Conservation (phyloP, 92 coral and sea anemone genomes). For the Heliopora coerulea region DNA sequence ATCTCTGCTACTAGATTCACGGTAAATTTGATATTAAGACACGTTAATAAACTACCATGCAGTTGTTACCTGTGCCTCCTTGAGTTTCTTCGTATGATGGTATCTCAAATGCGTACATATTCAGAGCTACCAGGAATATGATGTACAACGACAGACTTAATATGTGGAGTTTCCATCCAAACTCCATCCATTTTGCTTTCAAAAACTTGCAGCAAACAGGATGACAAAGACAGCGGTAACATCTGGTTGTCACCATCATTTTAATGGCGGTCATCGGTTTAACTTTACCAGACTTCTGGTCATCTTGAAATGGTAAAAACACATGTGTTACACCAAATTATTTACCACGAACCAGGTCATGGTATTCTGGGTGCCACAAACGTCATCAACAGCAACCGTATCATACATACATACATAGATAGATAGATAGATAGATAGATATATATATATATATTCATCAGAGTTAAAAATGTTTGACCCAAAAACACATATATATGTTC, state of each 20-base stretch:
- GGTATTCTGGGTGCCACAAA: too few relatives aligned
- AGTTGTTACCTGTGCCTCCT: neutral
- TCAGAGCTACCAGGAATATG: slow-evolving; percentile 19
- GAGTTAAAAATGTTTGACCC: too few relatives aligned
- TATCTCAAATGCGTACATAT: slow-evolving; percentile 22
- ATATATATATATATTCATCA: too few relatives aligned
- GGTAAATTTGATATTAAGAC: too few relatives aligned
- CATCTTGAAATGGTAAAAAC: neutral
- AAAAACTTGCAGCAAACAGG: slow-evolving; percentile 39
- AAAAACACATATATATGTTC: too few relatives aligned
- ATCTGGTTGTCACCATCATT: slow-evolving; percentile 10
- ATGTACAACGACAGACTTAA: slow-evolving; percentile 13
- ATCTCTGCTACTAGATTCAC: too few relatives aligned
- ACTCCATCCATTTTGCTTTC: slow-evolving; percentile 38
- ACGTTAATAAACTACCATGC: too few relatives aligned
- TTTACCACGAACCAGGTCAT: too few relatives aligned
- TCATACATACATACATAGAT: too few relatives aligned
- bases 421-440: too few relatives aligned
- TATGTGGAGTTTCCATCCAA: slow-evolving; percentile 13
- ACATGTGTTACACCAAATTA: too few relatives aligned
- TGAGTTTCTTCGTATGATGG: slow-evolving; percentile 16
- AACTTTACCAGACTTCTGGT: neutral
- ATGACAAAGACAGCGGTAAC: slow-evolving; percentile 35
- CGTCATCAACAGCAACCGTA: too few relatives aligned
- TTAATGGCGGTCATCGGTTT: slow-evolving; percentile 35